Percentiles rank a stretch among this genome's conserved stretches.
These are phyloP conservation scores for Hirtodrosophila confusa DNA, from an alignment of 2,888 invertebrate genomes.

Conservation along the genomic window DNA sequence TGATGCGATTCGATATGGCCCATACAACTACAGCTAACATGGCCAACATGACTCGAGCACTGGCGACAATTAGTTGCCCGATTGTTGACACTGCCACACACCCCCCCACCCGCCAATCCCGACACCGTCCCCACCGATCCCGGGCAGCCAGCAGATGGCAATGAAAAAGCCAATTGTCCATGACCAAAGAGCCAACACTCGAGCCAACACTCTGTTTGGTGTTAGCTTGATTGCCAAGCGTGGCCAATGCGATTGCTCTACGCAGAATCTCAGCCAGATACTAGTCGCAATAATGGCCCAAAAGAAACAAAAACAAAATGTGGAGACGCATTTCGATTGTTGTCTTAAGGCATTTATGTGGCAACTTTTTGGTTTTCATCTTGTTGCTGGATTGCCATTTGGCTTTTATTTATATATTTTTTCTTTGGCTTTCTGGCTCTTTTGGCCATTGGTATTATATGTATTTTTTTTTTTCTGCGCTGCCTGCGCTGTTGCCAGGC, in stretches of 20 bases:
- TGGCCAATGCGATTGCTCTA: constrained; percentile 55
- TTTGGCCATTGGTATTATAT: constrained; percentile 10
- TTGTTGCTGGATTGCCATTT: constrained; percentile 16
- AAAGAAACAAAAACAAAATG: constrained; percentile 4
- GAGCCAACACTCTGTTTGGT: constrained; percentile 12
- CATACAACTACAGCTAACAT: constrained; percentile 16
- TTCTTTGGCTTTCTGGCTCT: neutral
- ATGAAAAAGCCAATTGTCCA: constrained; percentile 56
- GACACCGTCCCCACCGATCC: too few species aligned
- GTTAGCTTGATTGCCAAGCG: constrained; percentile 61
- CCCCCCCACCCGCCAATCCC: neutral
- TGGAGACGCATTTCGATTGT: constrained; percentile 47
- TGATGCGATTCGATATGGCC: constrained; percentile 55
- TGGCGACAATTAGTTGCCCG: constrained; percentile 67
- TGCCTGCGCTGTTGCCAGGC: constrained; percentile 64
- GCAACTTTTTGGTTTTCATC: constrained; percentile 34
- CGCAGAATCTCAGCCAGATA: constrained; percentile 12
- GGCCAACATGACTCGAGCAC: constrained; percentile 36
- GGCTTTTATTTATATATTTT: neutral
- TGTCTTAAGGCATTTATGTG: constrained; percentile 39
- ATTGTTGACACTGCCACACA: constrained; percentile 42
- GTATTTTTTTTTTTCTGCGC: neutral
- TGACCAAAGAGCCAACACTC: constrained; percentile 35
- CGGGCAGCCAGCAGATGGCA: constrained; percentile 8
- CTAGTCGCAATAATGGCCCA: constrained; percentile 30